Conservation (phyloP, 1,140 invertebrate genomes). For the Popillia japonica region DNA sequence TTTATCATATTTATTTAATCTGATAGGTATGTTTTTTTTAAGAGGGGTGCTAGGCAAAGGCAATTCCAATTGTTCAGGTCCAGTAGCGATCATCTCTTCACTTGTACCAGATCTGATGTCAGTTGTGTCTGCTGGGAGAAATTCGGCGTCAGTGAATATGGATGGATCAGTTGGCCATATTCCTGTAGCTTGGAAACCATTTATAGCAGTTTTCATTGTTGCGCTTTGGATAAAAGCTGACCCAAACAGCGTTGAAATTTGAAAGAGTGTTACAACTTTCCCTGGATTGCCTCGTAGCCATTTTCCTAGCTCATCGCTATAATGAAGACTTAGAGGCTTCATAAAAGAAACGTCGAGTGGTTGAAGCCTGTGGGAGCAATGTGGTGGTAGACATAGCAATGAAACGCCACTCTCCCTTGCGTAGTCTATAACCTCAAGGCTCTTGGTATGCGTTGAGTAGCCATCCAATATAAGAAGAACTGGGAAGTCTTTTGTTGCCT, state of each 20-base stretch:
- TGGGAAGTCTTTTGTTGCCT: conserved; percentile 42
- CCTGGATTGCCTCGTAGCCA: conserved; percentile 9
- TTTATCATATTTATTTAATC: not conserved
- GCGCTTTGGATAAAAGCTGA: conserved; percentile 16
- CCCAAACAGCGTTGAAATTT: conserved; percentile 34
- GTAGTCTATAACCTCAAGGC: conserved; percentile 52
- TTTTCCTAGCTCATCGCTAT: conserved; percentile 16
- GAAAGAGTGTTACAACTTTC: conserved; percentile 5
- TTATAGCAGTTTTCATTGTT: conserved; percentile 42
- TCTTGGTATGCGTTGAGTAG: conserved; percentile 45
- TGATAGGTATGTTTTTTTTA: conserved; percentile 4
- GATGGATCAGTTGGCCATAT: conserved; percentile 44
- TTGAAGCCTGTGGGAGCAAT: conserved; percentile 56
- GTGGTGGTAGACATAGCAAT: conserved; percentile 57
- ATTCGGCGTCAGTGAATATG: conserved; percentile 42
- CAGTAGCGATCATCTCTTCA: too few species aligned
- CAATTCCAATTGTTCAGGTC: too few species aligned
- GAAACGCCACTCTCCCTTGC: conserved; percentile 51
- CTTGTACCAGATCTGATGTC: too few species aligned
- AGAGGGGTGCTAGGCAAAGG: too few species aligned
- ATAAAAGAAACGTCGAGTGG: conserved; percentile 57
- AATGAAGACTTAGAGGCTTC: conserved; percentile 42
- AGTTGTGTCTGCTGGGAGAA: too few species aligned
- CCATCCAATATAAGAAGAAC: conserved; percentile 38
- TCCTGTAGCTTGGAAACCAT: conserved; percentile 46